A percentile compares a stretch with the other conserved stretches of the same genome.
These are phyloP conservation scores for Smittia sp. DNA, from an alignment of 2,888 invertebrate genomes.

Conservation along the genomic window DNA sequence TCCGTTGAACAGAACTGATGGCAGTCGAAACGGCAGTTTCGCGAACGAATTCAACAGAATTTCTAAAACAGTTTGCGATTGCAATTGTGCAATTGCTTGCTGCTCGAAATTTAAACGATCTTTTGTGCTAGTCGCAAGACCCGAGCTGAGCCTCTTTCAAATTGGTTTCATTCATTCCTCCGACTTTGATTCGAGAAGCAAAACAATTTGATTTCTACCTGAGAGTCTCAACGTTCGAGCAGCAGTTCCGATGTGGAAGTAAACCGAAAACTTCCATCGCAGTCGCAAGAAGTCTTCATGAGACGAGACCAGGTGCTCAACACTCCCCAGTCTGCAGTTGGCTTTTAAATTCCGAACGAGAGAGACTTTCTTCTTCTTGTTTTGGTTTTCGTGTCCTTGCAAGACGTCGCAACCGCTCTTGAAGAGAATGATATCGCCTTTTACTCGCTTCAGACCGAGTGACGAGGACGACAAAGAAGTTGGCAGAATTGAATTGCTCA, in stretches of 20 bases:
- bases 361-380: slow-evolving; percentile 33
- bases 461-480: background rate
- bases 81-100: slow-evolving; percentile 26
- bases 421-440: slow-evolving; percentile 23
- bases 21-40: background rate
- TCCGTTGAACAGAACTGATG: background rate
- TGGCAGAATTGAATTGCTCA: background rate
- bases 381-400: slow-evolving; percentile 26
- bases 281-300: background rate
- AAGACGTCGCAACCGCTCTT: slow-evolving; percentile 27
- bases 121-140: background rate
- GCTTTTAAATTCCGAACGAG: background rate
- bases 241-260: slow-evolving; percentile 32
- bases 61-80: background rate
- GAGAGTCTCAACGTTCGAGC: slow-evolving; percentile 13
- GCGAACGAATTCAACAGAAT: background rate
- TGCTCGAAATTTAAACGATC: slow-evolving; percentile 34
- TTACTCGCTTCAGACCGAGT: background rate
- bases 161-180: slow-evolving; percentile 21
- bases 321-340: background rate
- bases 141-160: slow-evolving; percentile 32
- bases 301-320: slow-evolving; percentile 10
- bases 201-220: slow-evolving; percentile 22
- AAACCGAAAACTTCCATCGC: background rate
- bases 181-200: slow-evolving; percentile 12